Evolutionary conservation across 2,888 invertebrate species (phyloP).

Genomic region (Eristalis tenax): DNA sequence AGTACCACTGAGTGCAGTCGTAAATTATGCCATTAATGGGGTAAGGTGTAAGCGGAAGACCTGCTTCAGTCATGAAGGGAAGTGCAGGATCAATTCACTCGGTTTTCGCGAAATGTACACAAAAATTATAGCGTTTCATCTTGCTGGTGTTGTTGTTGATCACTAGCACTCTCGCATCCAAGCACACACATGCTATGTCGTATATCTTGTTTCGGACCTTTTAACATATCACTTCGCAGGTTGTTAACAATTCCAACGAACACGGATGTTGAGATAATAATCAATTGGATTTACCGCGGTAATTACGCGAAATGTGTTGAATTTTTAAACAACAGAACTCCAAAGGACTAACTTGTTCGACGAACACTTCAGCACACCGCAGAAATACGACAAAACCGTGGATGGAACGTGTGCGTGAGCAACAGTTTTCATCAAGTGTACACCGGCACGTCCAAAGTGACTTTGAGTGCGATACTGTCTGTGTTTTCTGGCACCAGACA

Average conservation of each 20-base stretch:
- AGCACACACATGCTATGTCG: not conserved
- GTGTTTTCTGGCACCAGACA: not conserved
- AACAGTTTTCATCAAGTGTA: not conserved
- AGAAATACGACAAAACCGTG: not conserved
- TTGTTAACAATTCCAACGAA: conserved; percentile 21
- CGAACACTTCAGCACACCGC: not conserved
- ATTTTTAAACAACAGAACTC: not conserved
- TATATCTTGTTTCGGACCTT: not conserved
- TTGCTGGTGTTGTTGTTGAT: not conserved
- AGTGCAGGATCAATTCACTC: conserved; percentile 16
- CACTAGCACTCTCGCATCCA: not conserved
- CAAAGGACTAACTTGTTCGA: not conserved
- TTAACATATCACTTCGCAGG: conserved; percentile 46
- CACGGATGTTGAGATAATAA: conserved; percentile 53
- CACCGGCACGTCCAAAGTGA: conserved; percentile 1
- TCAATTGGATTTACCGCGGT: conserved; percentile 28
- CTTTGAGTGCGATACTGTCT: conserved; percentile 35
- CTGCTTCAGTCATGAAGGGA: not conserved
- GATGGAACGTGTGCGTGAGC: not conserved
- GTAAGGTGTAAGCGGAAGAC: not conserved
- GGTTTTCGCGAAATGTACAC: not conserved
- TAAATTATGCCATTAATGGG: conserved; percentile 18
- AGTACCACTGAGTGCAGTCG: conserved; percentile 1
- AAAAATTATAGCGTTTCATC: conserved; percentile 4
- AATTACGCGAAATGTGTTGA: conserved; percentile 2